A percentile compares a stretch with the other conserved stretches of the same genome.
Evolutionary conservation across 2,888 invertebrate species (phyloP).

Genomic region (Synergus gifuensis): DNA sequence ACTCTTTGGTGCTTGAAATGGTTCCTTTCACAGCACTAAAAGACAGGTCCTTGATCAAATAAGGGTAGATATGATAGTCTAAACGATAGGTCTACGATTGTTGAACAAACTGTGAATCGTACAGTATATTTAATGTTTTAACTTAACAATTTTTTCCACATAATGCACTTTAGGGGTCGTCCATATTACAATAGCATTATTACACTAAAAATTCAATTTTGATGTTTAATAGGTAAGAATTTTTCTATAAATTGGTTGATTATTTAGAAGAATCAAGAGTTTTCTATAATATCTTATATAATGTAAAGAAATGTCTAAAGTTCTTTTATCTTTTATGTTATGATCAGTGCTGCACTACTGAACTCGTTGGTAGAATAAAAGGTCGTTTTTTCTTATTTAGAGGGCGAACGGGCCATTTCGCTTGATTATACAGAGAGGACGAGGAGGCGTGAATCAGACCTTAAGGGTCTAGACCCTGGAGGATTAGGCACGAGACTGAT

Average conservation of each 20-base stretch:
- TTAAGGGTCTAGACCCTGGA: constrained; percentile 38
- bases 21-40: not conserved
- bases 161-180: no score
- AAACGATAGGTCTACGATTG: not conserved
- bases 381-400: constrained; percentile 24
- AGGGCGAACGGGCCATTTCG: constrained; percentile 18
- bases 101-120: not conserved
- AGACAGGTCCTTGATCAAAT: not conserved
- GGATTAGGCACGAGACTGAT: constrained; percentile 35
- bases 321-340: no score
- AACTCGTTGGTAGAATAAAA: not conserved
- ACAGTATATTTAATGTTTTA: not conserved
- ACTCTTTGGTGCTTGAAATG: constrained; percentile 34
- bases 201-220: no score
- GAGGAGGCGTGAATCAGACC: constrained; percentile 36
- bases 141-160: not conserved
- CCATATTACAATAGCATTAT: no score
- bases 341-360: no score
- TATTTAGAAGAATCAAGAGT: no score
- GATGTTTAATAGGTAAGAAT: no score
- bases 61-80: not conserved
- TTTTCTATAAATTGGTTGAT: no score
- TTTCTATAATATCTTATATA: no score
- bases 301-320: no score
- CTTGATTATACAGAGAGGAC: constrained; percentile 23